Percentiles rank a stretch among this genome's conserved stretches.
Evolutionary conservation across 2,113 vertebrate species (phyloP).

Genomic region (Amazona vittata): DNA sequence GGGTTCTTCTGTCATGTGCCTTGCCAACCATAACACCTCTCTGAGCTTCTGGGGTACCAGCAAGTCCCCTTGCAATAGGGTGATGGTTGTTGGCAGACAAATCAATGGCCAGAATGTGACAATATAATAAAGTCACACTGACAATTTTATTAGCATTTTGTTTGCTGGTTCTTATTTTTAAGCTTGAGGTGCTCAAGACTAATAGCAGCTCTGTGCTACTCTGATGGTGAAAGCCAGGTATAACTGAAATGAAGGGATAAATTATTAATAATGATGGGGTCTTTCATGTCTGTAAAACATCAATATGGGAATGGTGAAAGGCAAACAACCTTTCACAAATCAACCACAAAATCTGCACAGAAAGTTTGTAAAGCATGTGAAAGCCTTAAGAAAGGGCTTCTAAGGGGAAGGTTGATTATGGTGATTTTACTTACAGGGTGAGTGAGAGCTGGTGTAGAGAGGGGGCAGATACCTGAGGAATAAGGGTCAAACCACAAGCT

Average conservation of each 20-base stretch:
- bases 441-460: not conserved
- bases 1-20: not conserved
- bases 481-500: not conserved
- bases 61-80: not conserved
- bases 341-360: not conserved
- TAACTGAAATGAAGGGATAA: not conserved
- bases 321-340: not conserved
- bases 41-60: not conserved
- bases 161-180: not conserved
- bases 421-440: not conserved
- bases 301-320: not conserved
- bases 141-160: not conserved
- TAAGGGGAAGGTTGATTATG: not conserved
- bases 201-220: not conserved
- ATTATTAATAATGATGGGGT: not conserved
- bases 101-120: not conserved
- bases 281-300: not conserved
- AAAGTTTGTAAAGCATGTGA: not conserved
- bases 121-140: not conserved
- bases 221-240: not conserved
- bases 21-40: not conserved
- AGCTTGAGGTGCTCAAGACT: not conserved
- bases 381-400: not conserved
- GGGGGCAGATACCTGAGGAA: not conserved
- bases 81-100: not conserved